phyloP scores from a whole-genome alignment of 2,113 vertebrate species.

The Leuciscus idus region DNA sequence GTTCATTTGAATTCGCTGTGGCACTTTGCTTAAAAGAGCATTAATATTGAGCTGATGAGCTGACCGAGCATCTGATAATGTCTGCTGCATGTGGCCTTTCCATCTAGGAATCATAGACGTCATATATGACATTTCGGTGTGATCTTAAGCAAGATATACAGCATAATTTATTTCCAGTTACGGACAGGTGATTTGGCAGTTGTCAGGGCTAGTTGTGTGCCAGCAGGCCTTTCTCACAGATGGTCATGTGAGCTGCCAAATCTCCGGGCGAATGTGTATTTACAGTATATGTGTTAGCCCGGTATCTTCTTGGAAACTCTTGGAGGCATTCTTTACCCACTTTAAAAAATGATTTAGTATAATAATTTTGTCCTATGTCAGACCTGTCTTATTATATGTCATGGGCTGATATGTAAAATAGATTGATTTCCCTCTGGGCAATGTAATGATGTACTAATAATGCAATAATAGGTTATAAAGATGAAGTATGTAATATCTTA shows the following conservation, averaged over 20 bases:
- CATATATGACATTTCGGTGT: not conserved
- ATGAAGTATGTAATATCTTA: not conserved
- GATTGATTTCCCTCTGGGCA: not conserved
- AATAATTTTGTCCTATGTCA: not conserved
- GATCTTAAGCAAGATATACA: conserved; percentile 21
- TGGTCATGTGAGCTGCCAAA: conserved; percentile 33
- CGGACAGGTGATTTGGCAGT: conserved; percentile 27
- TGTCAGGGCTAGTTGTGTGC: conserved; percentile 14
- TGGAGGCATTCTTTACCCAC: conserved; percentile 6
- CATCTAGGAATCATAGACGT: not conserved
- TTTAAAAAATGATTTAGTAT: conserved; percentile 19
- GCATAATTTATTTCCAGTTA: conserved; percentile 12
- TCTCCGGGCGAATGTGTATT: not conserved
- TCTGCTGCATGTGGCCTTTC: not conserved
- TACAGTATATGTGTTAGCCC: not conserved
- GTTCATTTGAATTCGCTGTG: conserved; percentile 6
- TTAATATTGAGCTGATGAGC: conserved; percentile 20
- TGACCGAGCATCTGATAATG: not conserved
- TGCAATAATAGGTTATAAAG: not conserved
- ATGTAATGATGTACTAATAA: not conserved
- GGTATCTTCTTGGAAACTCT: not conserved
- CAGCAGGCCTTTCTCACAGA: conserved; percentile 3
- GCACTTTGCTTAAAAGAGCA: conserved; percentile 21
- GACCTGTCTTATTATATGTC: not conserved
- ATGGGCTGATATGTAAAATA: not conserved